Conservation (phyloP, 2,797 vertebrate species). For the Sphaeramia orbicularis region DNA sequence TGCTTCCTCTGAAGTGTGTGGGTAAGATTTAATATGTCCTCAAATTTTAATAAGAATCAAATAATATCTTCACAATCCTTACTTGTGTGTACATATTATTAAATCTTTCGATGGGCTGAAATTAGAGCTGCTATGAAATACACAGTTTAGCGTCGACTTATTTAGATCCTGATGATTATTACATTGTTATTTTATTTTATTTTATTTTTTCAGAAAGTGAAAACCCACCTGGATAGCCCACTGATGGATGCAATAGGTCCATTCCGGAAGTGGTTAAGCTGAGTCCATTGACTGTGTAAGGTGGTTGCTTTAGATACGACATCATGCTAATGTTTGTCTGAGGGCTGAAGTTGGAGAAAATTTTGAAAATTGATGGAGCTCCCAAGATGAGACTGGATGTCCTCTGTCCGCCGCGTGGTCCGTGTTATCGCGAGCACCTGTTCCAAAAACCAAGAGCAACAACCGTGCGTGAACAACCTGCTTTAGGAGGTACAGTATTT, state of each 20-base stretch:
- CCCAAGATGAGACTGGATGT: constrained; percentile 71
- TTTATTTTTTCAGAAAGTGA: too few relatives aligned
- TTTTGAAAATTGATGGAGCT: constrained; percentile 78
- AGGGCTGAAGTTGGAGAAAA: constrained; percentile 89
- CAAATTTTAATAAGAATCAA: too few relatives aligned
- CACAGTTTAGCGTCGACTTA: not conserved
- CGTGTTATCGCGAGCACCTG: constrained; percentile 66
- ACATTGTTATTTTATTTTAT: too few relatives aligned
- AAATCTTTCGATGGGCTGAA: not conserved
- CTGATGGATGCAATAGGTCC: constrained; percentile 97
- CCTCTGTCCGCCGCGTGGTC: constrained; percentile 54
- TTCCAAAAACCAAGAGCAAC: constrained; percentile 26
- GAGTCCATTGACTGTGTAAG: constrained; percentile 98
- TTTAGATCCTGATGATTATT: not conserved
- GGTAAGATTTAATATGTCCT: too few relatives aligned
- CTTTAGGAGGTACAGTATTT: too few relatives aligned
- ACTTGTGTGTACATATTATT: not conserved
- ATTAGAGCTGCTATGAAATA: not conserved
- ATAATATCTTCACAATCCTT: not conserved
- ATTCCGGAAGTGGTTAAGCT: constrained; percentile 98
- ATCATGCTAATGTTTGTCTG: constrained; percentile 99
- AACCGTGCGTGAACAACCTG: too few relatives aligned
- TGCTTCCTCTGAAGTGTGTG: too few relatives aligned
- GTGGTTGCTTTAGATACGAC: constrained; percentile 99
- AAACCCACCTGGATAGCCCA: constrained; percentile 96